Percentiles rank a stretch among this genome's conserved stretches.
phyloP scores from a whole-genome alignment of 1,140 invertebrate genomes.

The Neoseiulus cucumeris region DNA sequence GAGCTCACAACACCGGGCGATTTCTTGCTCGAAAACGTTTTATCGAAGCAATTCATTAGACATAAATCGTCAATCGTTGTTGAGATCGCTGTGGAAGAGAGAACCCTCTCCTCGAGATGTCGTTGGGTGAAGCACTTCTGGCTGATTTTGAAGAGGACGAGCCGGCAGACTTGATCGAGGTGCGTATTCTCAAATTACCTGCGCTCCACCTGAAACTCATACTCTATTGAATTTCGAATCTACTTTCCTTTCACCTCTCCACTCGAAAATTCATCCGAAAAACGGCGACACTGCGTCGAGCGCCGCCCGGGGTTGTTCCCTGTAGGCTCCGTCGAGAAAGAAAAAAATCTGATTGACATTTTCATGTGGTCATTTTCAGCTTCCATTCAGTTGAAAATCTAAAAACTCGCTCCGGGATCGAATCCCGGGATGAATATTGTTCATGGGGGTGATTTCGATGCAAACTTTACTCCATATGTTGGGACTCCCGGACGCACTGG shows the following conservation, averaged over 20 bases:
- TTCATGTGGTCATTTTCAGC: neutral
- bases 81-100: too few species aligned
- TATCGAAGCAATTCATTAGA: too few species aligned
- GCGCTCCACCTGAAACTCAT: neutral
- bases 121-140: constrained; percentile 77
- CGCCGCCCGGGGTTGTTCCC: neutral
- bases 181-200: neutral
- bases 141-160: constrained; percentile 77
- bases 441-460: too few species aligned
- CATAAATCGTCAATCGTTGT: too few species aligned
- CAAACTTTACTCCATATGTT: too few species aligned
- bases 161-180: constrained; percentile 19
- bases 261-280: neutral
- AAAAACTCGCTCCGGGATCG: too few species aligned
- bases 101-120: too few species aligned
- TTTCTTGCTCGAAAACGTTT: too few species aligned
- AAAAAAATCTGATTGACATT: neutral
- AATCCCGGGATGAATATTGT: too few species aligned
- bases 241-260: neutral
- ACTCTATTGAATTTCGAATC: neutral
- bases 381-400: too few species aligned
- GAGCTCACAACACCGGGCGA: too few species aligned
- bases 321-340: neutral
- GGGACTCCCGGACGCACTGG: too few species aligned
- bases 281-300: neutral